Percentiles rank a stretch among this genome's conserved stretches.
Conservation (phyloP, 2,113 vertebrate species). For the Sorex fumeus region DNA sequence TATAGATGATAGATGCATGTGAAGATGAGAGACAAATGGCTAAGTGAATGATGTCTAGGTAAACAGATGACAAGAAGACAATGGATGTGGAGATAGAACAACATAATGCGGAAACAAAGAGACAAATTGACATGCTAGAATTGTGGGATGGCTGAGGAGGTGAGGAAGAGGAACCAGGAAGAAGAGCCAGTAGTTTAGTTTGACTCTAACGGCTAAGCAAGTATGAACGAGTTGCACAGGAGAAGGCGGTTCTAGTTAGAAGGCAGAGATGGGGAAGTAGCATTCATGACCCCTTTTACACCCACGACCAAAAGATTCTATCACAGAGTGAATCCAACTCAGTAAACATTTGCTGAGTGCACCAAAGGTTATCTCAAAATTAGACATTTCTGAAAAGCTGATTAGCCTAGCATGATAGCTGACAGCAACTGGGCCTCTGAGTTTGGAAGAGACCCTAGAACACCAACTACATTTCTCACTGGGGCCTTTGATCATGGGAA, state of each 20-base stretch:
- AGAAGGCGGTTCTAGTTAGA: too few relatives aligned
- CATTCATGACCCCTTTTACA: background rate
- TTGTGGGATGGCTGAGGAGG: too few relatives aligned
- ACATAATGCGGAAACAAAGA: too few relatives aligned
- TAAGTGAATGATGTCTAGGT: too few relatives aligned
- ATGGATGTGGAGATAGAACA: too few relatives aligned
- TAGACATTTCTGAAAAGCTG: background rate
- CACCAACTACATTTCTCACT: background rate
- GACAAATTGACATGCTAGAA: too few relatives aligned
- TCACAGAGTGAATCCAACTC: background rate
- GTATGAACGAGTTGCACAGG: background rate
- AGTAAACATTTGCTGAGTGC: background rate
- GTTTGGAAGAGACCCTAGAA: background rate
- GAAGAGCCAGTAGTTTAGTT: background rate
- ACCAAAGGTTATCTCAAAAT: background rate
- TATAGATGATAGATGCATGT: background rate
- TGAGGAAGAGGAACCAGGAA: background rate
- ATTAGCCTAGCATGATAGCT: background rate
- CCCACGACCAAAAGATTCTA: background rate
- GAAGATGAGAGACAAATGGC: background rate
- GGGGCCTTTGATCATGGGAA: background rate
- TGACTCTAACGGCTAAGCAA: background rate
- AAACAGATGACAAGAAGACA: too few relatives aligned
- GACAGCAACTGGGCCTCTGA: background rate
- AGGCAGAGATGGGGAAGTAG: background rate